These are phyloP conservation scores for Mastacembelus armatus DNA, from an alignment of 2,797 vertebrate species.

Conservation along the genomic window DNA sequence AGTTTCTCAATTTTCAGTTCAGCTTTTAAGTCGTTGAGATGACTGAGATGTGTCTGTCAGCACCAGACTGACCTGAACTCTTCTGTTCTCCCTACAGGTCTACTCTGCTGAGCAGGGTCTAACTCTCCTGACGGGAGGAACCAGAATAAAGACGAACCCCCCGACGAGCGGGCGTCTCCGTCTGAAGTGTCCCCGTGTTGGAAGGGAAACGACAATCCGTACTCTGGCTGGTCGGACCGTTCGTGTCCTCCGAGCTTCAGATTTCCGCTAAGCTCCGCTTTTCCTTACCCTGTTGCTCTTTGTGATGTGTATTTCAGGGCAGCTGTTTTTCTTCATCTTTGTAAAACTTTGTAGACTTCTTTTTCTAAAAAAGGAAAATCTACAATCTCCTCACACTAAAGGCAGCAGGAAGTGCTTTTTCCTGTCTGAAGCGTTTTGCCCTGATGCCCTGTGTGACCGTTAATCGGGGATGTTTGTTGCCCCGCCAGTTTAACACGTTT, in stretches of 20 bases:
- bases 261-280: constrained; percentile 50
- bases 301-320: constrained; percentile 81
- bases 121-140: constrained; percentile 11
- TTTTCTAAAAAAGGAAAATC: constrained; percentile 36
- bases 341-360: constrained; percentile 73
- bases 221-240: constrained; percentile 52
- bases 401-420: constrained; percentile 9
- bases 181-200: constrained; percentile 68
- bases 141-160: constrained; percentile 14
- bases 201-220: constrained; percentile 80
- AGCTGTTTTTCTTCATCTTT: constrained; percentile 71
- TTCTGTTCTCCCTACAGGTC: constrained; percentile 81
- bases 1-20: too few relatives aligned
- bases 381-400: constrained; percentile 31
- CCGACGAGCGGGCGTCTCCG: constrained; percentile 3
- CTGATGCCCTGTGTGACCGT: constrained; percentile 13
- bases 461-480: constrained; percentile 28
- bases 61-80: too few relatives aligned
- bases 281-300: constrained; percentile 43
- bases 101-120: constrained; percentile 88
- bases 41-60: too few relatives aligned
- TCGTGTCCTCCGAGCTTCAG: constrained; percentile 20
- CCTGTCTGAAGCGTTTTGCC: not conserved
- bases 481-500: constrained; percentile 24
- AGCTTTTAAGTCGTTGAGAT: too few relatives aligned